These are phyloP conservation scores for Neuroscelio doddi DNA, from an alignment of 2,888 invertebrate genomes.

Conservation along the genomic window DNA sequence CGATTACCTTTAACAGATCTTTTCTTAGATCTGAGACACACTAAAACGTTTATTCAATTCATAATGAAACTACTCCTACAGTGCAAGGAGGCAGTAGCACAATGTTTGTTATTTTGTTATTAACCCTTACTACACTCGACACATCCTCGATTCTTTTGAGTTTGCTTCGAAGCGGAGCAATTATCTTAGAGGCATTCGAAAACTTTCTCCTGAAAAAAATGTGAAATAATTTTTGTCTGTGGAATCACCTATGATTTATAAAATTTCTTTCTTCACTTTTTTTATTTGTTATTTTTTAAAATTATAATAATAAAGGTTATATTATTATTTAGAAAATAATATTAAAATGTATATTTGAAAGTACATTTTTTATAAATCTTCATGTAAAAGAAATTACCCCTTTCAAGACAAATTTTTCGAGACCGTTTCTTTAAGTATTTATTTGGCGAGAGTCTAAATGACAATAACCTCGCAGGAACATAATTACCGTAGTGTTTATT, in stretches of 20 bases:
- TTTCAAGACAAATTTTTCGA: slow-evolving; percentile 7
- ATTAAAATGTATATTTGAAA: not conserved
- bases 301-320: too few relatives aligned
- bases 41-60: slow-evolving; percentile 47
- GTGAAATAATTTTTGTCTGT: too few relatives aligned
- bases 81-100: slow-evolving; percentile 65
- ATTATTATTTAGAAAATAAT: too few relatives aligned
- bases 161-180: slow-evolving; percentile 39
- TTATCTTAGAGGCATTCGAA: slow-evolving; percentile 10
- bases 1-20: slow-evolving; percentile 24
- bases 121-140: slow-evolving; percentile 36
- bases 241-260: too few relatives aligned
- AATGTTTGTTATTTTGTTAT: slow-evolving; percentile 50
- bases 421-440: slow-evolving; percentile 11
- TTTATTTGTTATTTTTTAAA: too few relatives aligned
- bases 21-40: slow-evolving; percentile 28
- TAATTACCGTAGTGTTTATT: slow-evolving; percentile 44
- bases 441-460: slow-evolving; percentile 33
- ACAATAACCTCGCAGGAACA: slow-evolving; percentile 46
- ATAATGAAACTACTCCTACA: slow-evolving; percentile 58
- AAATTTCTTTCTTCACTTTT: too few relatives aligned
- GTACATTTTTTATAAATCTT: not conserved
- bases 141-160: slow-evolving; percentile 35
- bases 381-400: not conserved
- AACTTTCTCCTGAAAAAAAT: not conserved